These are phyloP conservation scores for Diplodus puntazzo DNA, from an alignment of 2,797 vertebrate species.

Conservation along the genomic window DNA sequence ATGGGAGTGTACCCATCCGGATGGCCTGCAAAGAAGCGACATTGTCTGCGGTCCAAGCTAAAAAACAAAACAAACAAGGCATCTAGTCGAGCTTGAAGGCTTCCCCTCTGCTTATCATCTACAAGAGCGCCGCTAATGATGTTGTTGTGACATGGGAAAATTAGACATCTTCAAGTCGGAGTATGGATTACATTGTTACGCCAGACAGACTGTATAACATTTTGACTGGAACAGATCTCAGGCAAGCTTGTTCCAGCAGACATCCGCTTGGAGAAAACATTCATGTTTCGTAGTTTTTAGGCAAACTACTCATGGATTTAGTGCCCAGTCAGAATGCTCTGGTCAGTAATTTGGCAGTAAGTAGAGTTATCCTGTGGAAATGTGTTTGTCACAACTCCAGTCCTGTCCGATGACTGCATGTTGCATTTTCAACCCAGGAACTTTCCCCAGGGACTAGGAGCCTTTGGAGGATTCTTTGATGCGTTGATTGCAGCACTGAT, in stretches of 20 bases:
- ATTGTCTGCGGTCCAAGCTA: background rate
- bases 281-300: background rate
- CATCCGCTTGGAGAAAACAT: background rate
- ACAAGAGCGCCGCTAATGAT: background rate
- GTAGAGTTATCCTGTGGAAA: too few species aligned
- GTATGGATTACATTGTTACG: background rate
- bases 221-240: background rate
- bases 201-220: background rate
- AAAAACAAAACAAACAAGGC: background rate
- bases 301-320: background rate
- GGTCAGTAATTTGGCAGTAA: background rate
- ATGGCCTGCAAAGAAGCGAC: background rate
- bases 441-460: too few species aligned
- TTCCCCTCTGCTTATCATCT: background rate
- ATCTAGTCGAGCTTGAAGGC: background rate
- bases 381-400: too few species aligned
- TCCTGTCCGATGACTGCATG: too few species aligned
- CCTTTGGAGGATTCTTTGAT: too few species aligned
- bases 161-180: constrained; percentile 6
- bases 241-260: background rate
- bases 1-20: constrained; percentile 1
- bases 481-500: too few species aligned
- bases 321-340: background rate
- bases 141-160: background rate
- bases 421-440: too few species aligned